Conservation (phyloP, 2,797 vertebrate species). For the Jordanella pulchra region DNA sequence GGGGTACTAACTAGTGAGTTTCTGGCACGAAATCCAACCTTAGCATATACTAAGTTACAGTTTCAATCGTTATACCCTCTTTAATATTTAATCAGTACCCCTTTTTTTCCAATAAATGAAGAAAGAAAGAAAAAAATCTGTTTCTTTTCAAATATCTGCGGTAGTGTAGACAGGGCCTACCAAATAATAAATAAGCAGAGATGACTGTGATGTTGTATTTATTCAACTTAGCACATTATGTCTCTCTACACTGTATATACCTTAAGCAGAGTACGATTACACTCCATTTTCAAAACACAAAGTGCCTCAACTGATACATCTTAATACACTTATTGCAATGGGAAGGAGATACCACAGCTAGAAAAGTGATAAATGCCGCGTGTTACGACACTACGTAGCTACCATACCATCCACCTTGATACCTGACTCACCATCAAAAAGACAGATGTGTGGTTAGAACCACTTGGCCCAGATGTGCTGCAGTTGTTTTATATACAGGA, state of each 20-base stretch:
- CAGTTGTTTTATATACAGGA: slow-evolving; percentile 69
- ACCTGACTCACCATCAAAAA: slow-evolving; percentile 67
- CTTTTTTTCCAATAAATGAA: not conserved
- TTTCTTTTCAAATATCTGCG: not conserved
- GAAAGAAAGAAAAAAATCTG: not conserved
- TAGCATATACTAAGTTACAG: not conserved
- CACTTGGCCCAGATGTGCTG: slow-evolving; percentile 78
- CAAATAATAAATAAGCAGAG: slow-evolving; percentile 70
- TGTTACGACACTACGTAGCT: slow-evolving; percentile 69
- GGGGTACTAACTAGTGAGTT: not conserved
- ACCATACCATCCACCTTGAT: slow-evolving; percentile 71
- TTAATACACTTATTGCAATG: slow-evolving; percentile 83
- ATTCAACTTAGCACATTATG: slow-evolving; percentile 67
- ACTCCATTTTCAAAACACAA: slow-evolving; percentile 72
- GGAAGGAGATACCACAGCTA: slow-evolving; percentile 69
- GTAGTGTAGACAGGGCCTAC: slow-evolving; percentile 25
- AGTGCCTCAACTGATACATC: slow-evolving; percentile 81
- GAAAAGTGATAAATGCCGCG: slow-evolving; percentile 66
- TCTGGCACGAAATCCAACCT: not conserved
- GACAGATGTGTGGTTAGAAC: slow-evolving; percentile 75
- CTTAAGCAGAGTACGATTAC: slow-evolving; percentile 64
- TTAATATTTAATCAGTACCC: not conserved
- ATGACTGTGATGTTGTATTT: slow-evolving; percentile 76
- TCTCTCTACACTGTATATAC: slow-evolving; percentile 73
- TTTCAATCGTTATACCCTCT: not conserved